These are phyloP conservation scores for Glaucomys volans DNA, from an alignment of 2,113 vertebrate species.

Conservation along the genomic window DNA sequence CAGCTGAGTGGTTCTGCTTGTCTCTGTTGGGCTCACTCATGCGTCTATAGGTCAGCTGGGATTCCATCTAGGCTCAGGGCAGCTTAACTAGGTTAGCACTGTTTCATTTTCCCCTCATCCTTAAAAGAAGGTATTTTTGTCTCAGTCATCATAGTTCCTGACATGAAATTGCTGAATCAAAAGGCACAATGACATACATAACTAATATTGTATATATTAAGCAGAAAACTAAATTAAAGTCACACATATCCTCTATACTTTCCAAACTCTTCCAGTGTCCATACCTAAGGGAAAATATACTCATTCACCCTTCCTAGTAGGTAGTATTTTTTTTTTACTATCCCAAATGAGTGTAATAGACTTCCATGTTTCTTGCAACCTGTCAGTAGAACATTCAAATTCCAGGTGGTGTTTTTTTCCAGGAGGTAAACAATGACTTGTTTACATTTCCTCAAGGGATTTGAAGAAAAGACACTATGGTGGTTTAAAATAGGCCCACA, in stretches of 20 bases:
- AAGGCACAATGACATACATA: not conserved
- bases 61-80: not conserved
- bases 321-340: not conserved
- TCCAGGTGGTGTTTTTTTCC: not conserved
- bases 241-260: not conserved
- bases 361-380: not conserved
- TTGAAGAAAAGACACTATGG: not conserved
- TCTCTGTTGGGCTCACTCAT: not conserved
- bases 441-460: constrained; percentile 15
- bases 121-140: not conserved
- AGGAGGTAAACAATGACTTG: constrained; percentile 6
- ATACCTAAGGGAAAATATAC: not conserved
- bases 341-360: not conserved
- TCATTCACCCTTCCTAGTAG: not conserved
- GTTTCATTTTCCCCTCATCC: not conserved
- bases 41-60: not conserved
- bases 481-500: not conserved
- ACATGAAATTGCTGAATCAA: not conserved
- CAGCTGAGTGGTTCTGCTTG: not conserved
- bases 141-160: not conserved
- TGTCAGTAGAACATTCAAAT: constrained; percentile 30
- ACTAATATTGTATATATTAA: not conserved
- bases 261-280: not conserved
- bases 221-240: not conserved
- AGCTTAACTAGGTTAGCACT: not conserved